A percentile compares a stretch with the other conserved stretches of the same genome.
Conservation (phyloP, 2,888 invertebrate genomes). For the Anaspis maculata region DNA sequence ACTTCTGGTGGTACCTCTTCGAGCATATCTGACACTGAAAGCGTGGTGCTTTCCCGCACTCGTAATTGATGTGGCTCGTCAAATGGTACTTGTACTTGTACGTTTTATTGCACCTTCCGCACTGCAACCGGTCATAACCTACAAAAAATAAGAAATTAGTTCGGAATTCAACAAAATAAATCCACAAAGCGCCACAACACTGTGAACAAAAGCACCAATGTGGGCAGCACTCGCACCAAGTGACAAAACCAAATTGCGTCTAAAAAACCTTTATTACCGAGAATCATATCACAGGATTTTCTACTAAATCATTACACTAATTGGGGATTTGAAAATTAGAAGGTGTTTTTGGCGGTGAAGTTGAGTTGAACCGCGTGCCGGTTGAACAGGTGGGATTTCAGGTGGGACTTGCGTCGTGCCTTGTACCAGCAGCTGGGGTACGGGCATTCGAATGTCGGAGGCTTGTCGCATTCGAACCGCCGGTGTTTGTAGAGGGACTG, state of each 20-base stretch:
- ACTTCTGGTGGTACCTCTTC: background rate
- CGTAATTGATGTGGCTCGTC: constrained; percentile 1
- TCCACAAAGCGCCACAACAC: too few species aligned
- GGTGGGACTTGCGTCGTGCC: constrained; percentile 4
- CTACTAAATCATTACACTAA: too few species aligned
- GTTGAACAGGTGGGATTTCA: constrained; percentile 4
- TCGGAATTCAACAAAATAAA: too few species aligned
- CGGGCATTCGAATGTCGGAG: constrained; percentile 19
- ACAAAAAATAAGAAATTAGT: too few species aligned
- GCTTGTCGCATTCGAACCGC: constrained; percentile 56
- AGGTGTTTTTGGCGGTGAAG: too few species aligned
- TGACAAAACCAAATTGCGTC: too few species aligned
- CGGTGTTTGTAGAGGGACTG: constrained; percentile 47
- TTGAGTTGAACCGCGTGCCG: constrained; percentile 1
- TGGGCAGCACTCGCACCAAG: too few species aligned
- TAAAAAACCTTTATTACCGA: too few species aligned
- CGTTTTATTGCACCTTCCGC: constrained; percentile 48
- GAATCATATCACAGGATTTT: too few species aligned
- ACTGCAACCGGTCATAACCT: constrained; percentile 40
- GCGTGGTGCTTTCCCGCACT: background rate
- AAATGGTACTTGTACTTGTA: constrained; percentile 46
- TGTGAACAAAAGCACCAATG: too few species aligned
- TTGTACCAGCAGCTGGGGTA: constrained; percentile 4
- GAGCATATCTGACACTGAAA: background rate
- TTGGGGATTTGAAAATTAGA: too few species aligned